phyloP scores from a whole-genome alignment of 2,888 invertebrate genomes.

The Apamea sordens region DNA sequence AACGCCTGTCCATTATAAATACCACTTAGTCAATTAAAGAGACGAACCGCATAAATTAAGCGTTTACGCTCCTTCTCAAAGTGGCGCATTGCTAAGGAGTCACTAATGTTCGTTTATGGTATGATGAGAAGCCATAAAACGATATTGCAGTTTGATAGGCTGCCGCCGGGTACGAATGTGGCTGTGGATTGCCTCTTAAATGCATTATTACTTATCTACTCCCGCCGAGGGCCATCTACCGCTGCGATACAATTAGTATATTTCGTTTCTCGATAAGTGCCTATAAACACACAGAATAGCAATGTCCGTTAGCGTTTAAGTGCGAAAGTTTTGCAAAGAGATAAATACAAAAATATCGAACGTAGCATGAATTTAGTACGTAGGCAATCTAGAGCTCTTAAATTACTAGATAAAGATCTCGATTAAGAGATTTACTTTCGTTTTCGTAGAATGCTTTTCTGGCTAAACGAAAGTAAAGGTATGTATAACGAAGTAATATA shows the following conservation, averaged over 20 bases:
- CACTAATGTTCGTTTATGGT: conserved; percentile 69
- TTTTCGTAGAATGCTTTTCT: conserved; percentile 34
- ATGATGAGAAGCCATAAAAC: conserved; percentile 80
- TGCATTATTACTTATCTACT: conserved; percentile 79
- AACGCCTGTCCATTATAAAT: conserved; percentile 50
- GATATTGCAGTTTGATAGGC: conserved; percentile 83
- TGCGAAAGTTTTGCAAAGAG: conserved; percentile 27
- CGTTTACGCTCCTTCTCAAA: conserved; percentile 54
- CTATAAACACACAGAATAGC: conserved; percentile 51
- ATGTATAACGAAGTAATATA: conserved; percentile 19
- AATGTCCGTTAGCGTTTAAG: conserved; percentile 45
- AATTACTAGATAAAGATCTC: conserved; percentile 52
- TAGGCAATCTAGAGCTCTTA: conserved; percentile 23
- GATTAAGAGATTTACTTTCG: conserved; percentile 41
- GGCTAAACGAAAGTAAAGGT: conserved; percentile 31
- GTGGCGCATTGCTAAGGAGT: conserved; percentile 60
- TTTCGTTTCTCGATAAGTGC: conserved; percentile 71
- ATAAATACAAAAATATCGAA: conserved; percentile 46
- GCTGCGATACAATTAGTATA: conserved; percentile 72
- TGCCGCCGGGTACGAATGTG: conserved; percentile 72
- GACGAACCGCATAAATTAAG: conserved; percentile 65
- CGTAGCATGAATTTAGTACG: conserved; percentile 11
- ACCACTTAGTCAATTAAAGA: conserved; percentile 62
- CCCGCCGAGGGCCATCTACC: conserved; percentile 60
- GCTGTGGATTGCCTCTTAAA: conserved; percentile 76